Evolutionary conservation across 2,888 invertebrate species (phyloP).

Genomic region (Scaptodrosophila latifasciaeformis): DNA sequence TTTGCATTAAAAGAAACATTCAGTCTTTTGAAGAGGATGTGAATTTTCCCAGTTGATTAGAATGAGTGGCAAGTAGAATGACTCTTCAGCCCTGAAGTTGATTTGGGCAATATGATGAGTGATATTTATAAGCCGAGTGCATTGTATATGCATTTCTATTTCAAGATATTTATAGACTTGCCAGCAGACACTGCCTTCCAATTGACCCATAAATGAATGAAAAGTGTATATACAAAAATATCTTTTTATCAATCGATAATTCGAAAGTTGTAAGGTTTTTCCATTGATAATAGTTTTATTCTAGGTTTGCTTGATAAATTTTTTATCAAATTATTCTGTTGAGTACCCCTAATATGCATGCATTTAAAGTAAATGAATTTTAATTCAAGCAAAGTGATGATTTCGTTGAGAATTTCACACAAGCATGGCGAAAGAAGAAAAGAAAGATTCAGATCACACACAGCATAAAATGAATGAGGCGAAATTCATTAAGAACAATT

Average conservation of each 20-base stretch:
- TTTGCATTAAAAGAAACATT: conserved; percentile 9
- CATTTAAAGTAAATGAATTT: conserved; percentile 52
- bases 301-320: background rate
- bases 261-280: too few species aligned
- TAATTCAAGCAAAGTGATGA: conserved; percentile 59
- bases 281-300: too few species aligned
- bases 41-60: background rate
- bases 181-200: conserved; percentile 12
- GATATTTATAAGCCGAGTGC: conserved; percentile 26
- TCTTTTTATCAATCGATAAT: background rate
- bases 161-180: background rate
- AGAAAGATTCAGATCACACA: too few species aligned
- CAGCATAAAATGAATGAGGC: conserved; percentile 46
- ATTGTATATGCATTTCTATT: too few species aligned
- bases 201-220: conserved; percentile 46
- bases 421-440: too few species aligned
- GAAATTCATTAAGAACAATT: conserved; percentile 63
- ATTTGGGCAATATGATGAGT: conserved; percentile 55
- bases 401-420: conserved; percentile 48
- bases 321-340: background rate
- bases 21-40: conserved; percentile 10
- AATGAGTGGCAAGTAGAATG: conserved; percentile 7
- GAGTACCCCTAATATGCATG: conserved; percentile 29
- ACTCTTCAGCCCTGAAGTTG: conserved; percentile 24
- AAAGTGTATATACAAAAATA: conserved; percentile 16